Evolutionary conservation across 2,797 vertebrate species (phyloP).

Genomic region (Hoplostethus atlanticus): DNA sequence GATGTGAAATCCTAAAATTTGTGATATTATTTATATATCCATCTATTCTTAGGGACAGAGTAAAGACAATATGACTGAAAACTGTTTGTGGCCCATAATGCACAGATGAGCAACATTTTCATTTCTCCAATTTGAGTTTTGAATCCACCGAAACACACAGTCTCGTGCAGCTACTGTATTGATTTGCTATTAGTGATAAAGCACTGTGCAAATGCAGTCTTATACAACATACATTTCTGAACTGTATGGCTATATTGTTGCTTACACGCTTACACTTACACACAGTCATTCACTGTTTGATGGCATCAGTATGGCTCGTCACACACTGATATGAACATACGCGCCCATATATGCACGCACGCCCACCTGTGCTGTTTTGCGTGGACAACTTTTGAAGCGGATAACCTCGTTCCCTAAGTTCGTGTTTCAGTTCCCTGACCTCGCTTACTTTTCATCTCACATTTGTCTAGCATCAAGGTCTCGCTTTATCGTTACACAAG

Average conservation of each 20-base stretch:
- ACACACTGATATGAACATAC: not conserved
- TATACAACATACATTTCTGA: no score
- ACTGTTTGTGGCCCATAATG: no score
- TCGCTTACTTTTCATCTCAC: constrained; percentile 28
- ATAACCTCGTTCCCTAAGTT: constrained; percentile 29
- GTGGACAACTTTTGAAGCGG: constrained; percentile 52
- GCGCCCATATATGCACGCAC: not conserved
- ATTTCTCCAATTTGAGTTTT: no score
- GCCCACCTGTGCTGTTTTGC: constrained; percentile 1
- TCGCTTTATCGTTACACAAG: constrained; percentile 7
- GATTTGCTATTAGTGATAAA: not conserved
- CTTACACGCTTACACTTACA: no score
- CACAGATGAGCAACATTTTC: no score
- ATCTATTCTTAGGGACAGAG: not conserved
- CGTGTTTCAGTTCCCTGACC: constrained; percentile 27
- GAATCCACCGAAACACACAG: no score
- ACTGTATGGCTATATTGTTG: no score
- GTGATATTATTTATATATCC: constrained; percentile 13
- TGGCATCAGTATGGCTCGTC: not conserved
- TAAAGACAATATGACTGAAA: not conserved
- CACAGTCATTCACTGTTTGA: no score
- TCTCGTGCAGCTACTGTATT: not conserved
- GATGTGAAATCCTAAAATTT: constrained; percentile 21
- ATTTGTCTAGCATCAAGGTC: constrained; percentile 20
- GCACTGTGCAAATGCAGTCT: not conserved